Conservation (phyloP, 2,113 vertebrate species). For the Junco hyemalis region DNA sequence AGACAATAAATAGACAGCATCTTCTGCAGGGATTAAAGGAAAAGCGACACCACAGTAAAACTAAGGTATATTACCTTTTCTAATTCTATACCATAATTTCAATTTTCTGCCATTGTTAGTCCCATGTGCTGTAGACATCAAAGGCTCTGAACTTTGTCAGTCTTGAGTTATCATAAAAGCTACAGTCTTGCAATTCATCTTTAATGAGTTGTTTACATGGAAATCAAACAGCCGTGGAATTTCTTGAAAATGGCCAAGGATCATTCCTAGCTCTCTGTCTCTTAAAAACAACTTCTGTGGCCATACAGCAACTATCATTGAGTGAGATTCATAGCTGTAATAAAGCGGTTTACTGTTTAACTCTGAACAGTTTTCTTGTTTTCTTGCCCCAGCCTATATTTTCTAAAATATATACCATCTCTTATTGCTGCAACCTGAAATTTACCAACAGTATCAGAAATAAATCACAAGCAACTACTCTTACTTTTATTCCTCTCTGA, state of each 20-base stretch:
- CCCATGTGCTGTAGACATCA: neutral
- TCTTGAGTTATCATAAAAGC: neutral
- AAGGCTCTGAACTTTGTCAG: neutral
- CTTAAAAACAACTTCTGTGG: slow-evolving; percentile 25
- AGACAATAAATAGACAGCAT: neutral
- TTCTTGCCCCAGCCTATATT: neutral
- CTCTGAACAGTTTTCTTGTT: neutral
- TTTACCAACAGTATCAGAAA: slow-evolving; percentile 4
- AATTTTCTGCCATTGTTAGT: neutral
- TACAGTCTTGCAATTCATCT: neutral
- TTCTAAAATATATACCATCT: slow-evolving; percentile 19
- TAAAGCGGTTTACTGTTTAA: slow-evolving; percentile 3
- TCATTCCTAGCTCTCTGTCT: neutral
- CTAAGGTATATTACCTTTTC: neutral
- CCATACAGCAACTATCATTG: neutral
- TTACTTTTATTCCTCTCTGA: neutral
- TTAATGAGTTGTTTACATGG: slow-evolving; percentile 14
- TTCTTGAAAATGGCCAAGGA: neutral
- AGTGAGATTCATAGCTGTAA: neutral
- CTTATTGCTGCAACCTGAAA: neutral
- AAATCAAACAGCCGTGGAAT: slow-evolving; percentile 19
- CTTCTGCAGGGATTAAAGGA: neutral
- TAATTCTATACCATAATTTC: neutral
- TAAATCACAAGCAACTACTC: slow-evolving; percentile 45
- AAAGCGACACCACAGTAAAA: neutral